Percentiles rank a stretch among this genome's conserved stretches.
Evolutionary conservation across 2,797 vertebrate genomes (phyloP).

Genomic region (Anas capensis): DNA sequence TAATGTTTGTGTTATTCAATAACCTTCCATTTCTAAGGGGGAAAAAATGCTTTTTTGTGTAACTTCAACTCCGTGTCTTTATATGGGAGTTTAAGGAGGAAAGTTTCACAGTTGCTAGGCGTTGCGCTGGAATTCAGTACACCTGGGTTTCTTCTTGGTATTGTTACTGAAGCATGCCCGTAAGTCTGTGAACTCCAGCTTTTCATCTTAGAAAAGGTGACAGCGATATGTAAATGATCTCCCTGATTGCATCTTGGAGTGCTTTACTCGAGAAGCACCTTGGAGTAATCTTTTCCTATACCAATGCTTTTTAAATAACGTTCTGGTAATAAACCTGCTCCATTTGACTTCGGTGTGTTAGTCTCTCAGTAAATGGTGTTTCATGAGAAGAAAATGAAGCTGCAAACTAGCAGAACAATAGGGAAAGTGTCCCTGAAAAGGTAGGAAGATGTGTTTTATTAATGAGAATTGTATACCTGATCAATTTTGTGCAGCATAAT

Average conservation of each 20-base stretch:
- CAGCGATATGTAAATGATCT: not conserved
- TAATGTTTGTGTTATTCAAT: not conserved
- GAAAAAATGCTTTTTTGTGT: not conserved
- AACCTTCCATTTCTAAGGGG: not conserved
- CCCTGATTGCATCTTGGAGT: not conserved
- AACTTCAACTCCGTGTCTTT: not conserved
- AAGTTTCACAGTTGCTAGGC: fast-evolving
- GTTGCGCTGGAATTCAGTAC: not conserved
- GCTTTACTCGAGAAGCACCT: not conserved
- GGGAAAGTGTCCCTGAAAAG: not conserved
- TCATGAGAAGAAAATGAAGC: not conserved
- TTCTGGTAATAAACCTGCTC: not conserved
- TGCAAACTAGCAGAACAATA: not conserved
- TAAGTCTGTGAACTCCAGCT: not conserved
- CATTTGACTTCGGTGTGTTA: not conserved
- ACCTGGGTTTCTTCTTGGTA: not conserved
- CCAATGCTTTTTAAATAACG: not conserved
- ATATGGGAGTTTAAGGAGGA: not conserved
- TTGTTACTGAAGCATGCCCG: not conserved
- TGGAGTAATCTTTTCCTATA: not conserved
- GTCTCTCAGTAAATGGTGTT: not conserved
- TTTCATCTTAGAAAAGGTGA: not conserved
- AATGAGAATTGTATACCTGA: not conserved
- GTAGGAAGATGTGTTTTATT: not conserved
- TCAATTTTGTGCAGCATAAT: not conserved